Percentiles rank a stretch among this genome's conserved stretches.
Conservation (phyloP, 2,797 vertebrate genomes). For the Danionella dracula region DNA sequence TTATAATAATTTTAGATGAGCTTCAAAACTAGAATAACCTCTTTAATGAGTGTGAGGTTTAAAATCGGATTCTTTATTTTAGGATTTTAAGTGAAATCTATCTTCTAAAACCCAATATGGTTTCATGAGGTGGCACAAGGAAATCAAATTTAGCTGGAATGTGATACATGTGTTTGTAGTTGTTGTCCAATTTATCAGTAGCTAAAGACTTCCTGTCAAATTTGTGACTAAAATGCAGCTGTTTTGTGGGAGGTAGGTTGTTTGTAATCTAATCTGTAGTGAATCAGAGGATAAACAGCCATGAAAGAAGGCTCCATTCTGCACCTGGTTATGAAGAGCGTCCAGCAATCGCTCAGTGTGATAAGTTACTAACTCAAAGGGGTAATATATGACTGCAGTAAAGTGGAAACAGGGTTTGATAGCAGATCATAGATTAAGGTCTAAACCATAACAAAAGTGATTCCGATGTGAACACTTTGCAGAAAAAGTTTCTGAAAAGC, state of each 20-base stretch:
- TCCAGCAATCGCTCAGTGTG: constrained; percentile 31
- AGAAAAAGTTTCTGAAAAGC: constrained; percentile 44
- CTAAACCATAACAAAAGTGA: constrained; percentile 49
- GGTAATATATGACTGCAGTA: constrained; percentile 37
- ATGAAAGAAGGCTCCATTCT: constrained; percentile 19
- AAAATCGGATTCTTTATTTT: not conserved
- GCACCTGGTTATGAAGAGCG: constrained; percentile 10
- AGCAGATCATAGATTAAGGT: constrained; percentile 48
- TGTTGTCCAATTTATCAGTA: constrained; percentile 1
- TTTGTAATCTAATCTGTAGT: constrained; percentile 34
- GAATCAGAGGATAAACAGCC: constrained; percentile 17
- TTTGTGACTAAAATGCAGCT: constrained; percentile 13
- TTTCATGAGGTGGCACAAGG: not conserved
- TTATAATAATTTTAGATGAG: too few relatives aligned
- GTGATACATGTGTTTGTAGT: not conserved
- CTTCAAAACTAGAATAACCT: too few relatives aligned
- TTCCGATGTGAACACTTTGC: constrained; percentile 43
- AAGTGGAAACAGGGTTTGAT: constrained; percentile 48
- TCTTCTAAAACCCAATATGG: not conserved
- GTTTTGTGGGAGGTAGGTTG: constrained; percentile 9
- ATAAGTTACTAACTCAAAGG: constrained; percentile 13
- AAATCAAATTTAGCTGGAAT: not conserved
- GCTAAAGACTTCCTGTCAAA: constrained; percentile 15
- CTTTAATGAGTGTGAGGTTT: too few relatives aligned
- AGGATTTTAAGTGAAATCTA: not conserved